These are phyloP conservation scores for Poeciliopsis prolifica DNA, from an alignment of 2,113 vertebrate species.

Conservation along the genomic window DNA sequence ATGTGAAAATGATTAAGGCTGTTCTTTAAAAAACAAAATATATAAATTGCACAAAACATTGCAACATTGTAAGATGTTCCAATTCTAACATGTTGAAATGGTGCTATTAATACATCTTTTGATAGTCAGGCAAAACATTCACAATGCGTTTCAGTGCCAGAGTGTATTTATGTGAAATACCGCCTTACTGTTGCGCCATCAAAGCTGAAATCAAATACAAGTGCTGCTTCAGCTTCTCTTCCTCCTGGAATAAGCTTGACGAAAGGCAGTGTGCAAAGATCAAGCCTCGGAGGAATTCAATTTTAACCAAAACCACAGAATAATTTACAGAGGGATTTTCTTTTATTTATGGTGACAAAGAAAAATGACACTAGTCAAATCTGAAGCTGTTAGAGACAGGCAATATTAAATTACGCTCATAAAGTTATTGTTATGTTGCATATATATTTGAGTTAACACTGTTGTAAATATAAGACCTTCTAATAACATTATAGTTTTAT, in stretches of 20 bases:
- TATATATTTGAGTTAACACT: neutral
- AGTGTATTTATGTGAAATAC: slow-evolving; percentile 52
- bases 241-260: slow-evolving; percentile 55
- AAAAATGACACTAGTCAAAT: slow-evolving; percentile 31
- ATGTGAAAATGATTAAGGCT: neutral
- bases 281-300: slow-evolving; percentile 30
- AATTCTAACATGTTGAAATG: slow-evolving; percentile 1
- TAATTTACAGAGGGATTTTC: slow-evolving; percentile 30
- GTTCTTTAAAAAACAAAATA: too few relatives aligned
- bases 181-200: slow-evolving; percentile 53
- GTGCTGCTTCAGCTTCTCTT: slow-evolving; percentile 50
- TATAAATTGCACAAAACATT: neutral
- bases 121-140: slow-evolving; percentile 49
- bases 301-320: slow-evolving; percentile 44
- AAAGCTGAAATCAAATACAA: slow-evolving; percentile 62
- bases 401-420: slow-evolving; percentile 4
- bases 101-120: slow-evolving; percentile 11
- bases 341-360: slow-evolving; percentile 13
- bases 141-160: slow-evolving; percentile 52
- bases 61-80: neutral
- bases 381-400: slow-evolving; percentile 7
- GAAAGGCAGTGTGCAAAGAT: slow-evolving; percentile 28
- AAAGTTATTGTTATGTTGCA: neutral
- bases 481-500: slow-evolving; percentile 1
- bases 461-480: neutral